Evolutionary conservation across 2,113 vertebrate genomes (phyloP), one percentile per base, ranked within the genome.

Genomic region (Thymallus thymallus): DNA sequence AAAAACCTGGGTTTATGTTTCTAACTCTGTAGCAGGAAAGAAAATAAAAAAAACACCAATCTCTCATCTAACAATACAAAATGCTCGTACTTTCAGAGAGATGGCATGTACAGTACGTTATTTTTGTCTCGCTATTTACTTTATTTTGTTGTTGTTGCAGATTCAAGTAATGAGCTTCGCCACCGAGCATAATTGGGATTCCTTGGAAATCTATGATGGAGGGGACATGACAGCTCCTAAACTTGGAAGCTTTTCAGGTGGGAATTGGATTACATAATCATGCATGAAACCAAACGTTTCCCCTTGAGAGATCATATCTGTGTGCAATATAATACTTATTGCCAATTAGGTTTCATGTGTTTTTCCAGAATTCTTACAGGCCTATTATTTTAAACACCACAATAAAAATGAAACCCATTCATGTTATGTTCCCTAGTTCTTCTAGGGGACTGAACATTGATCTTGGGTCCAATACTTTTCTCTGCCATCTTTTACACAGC

Each of bases 111-210:
- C 16, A 18, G 48, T 18, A 51, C 16, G 5, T 18, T 51, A 18
- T 51, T 51, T 51, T 51, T 51, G 14, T 51, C 16, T 18, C 12
- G 5, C 3, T 51, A 18, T 51, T 14, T 51, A 4, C 2, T 2
- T 2, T 41, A 16, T 51, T 4, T 51, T 51, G 18, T 55, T 80
- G 1, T 77, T 73, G n/a, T 87, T 90, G 82, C 85, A 99, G 98
- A 98, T 99, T 80, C 97, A 99, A 83, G 98, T 99, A 76, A 94
- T 99, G 86, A 97, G 95, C 75, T 99, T 99, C 86, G 98, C 96
- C 60, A 99, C 97, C 0, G 98, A 99, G 80, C 98, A 99, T 89
- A 99, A 98, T 32, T 99, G 98, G 98, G 98, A 99, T 85, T 99
- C 98, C 24, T 93, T 99, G 82, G 98, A 99, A 91, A 97, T 73